Conservation (phyloP, 1,140 invertebrate species). For the Odontomachus brunneus region DNA sequence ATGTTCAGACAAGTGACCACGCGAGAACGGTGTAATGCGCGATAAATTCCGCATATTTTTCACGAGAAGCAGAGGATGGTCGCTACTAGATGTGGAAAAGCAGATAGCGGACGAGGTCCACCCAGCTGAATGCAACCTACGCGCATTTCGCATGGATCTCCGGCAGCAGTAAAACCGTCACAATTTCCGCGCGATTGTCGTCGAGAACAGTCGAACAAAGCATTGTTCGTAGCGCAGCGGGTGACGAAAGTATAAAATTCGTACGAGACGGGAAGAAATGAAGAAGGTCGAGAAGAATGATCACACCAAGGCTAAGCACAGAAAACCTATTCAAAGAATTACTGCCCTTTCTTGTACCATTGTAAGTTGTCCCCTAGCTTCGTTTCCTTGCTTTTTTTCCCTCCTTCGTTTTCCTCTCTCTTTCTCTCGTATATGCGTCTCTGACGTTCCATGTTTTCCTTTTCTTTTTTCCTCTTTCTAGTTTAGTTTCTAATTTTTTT, state of each 20-base stretch:
- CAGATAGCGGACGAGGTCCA: conserved; percentile 62
- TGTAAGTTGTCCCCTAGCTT: background rate
- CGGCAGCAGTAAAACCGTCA: conserved; percentile 79
- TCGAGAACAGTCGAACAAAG: conserved; percentile 71
- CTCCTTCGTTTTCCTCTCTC: conserved; percentile 1
- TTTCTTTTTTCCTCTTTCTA: background rate
- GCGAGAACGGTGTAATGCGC: background rate
- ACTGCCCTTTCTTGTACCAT: conserved; percentile 25
- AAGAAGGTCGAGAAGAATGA: conserved; percentile 55
- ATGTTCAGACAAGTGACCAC: no score
- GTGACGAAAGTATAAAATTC: conserved; percentile 76
- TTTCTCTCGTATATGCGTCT: background rate
- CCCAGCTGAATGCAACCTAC: conserved; percentile 66
- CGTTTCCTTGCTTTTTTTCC: background rate
- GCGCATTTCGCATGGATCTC: conserved; percentile 79
- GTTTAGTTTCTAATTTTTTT: no score
- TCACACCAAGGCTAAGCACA: conserved; percentile 70
- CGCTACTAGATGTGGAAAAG: conserved; percentile 50
- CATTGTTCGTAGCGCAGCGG: conserved; percentile 79
- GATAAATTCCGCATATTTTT: conserved; percentile 44
- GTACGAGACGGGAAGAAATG: conserved; percentile 33
- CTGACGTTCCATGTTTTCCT: background rate
- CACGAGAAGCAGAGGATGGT: background rate
- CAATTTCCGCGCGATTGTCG: conserved; percentile 79
- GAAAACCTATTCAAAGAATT: conserved; percentile 68